Base-by-base conservation (phyloP, 2,113 vertebrate species). In the Chaetodon auriga region DNA sequence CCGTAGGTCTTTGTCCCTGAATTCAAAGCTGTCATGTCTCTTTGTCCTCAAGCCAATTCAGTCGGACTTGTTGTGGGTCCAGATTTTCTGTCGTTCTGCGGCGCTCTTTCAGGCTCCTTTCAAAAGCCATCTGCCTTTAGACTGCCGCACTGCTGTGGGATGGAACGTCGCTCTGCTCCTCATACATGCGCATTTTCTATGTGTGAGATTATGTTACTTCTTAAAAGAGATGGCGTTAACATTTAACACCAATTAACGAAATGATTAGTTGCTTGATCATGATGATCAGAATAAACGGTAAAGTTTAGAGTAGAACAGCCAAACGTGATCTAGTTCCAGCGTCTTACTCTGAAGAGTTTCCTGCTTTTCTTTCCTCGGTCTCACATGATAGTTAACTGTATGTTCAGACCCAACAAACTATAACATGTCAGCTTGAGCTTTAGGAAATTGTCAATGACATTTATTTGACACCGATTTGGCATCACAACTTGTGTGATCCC, bases 21-120 rank as follows among this genome's bases (percentile, higher is more conserved):
- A 66, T 16, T 64, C 35, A 8, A 75, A 41, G 45, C 53, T 18
- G 51, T 54, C 62, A 19, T 35, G 41, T 57, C 6, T 72, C 43
- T 75, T 76, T 80, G 45, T 86, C 58, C 8, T 15, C 23, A 10
- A 38, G 71, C 77, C 82, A 78, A 45, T 23, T 80, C 69, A 61
- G 78, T 66, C 38, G 19, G 61, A 53, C 41, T 77, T 58, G 48
- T 45, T 66, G 18, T 19, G 23, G 58, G 49, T 82, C 81, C 75
- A 68, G 58, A 45, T 58, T 73, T 66, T 78, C 43, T 51, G 21
- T 68, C 46, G 11, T 45, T 51, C 57, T 9, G 7, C 10, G 3
- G 30, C 45, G 35, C 4, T 30, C 8, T 49, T 60, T 58, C 60
- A 57, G 18, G 25, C 45, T 16, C 35, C 43, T 65, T 71, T 51